Conservation (phyloP, 2,113 vertebrate species). For the Daboia siamensis region DNA sequence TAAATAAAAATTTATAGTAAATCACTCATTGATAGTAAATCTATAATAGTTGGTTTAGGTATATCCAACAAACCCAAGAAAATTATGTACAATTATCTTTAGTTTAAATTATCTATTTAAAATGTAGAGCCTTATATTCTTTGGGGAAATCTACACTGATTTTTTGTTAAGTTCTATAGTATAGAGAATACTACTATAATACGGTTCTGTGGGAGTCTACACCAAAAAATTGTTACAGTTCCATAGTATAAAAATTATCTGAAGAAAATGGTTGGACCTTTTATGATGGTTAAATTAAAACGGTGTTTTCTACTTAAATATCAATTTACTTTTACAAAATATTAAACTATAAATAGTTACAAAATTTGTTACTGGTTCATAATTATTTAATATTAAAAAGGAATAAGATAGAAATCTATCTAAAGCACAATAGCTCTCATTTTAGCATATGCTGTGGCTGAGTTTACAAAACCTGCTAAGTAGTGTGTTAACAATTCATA, state of each 20-base stretch:
- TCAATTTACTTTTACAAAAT: not conserved
- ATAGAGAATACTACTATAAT: not conserved
- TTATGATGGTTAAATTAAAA: not conserved
- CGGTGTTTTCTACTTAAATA: not conserved
- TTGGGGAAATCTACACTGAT: not conserved
- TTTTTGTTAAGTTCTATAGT: not conserved
- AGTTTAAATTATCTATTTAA: not conserved
- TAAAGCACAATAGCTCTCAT: not conserved
- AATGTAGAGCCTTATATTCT: not conserved
- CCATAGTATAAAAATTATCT: not conserved
- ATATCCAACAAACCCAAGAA: not conserved
- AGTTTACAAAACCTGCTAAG: not conserved
- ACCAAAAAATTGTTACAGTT: not conserved
- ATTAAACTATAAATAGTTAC: not conserved
- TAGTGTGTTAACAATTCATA: not conserved
- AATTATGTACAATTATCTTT: not conserved
- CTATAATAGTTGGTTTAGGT: not conserved
- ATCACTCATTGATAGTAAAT: not conserved
- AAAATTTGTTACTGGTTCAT: not conserved
- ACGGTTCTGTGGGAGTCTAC: not conserved
- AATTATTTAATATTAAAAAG: not conserved
- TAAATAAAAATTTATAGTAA: not conserved
- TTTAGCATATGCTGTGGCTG: not conserved
- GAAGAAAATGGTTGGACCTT: not conserved
- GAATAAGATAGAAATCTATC: not conserved